phyloP scores from a whole-genome alignment of 2,113 vertebrate species.

The Ibidorhyncha struthersii region DNA sequence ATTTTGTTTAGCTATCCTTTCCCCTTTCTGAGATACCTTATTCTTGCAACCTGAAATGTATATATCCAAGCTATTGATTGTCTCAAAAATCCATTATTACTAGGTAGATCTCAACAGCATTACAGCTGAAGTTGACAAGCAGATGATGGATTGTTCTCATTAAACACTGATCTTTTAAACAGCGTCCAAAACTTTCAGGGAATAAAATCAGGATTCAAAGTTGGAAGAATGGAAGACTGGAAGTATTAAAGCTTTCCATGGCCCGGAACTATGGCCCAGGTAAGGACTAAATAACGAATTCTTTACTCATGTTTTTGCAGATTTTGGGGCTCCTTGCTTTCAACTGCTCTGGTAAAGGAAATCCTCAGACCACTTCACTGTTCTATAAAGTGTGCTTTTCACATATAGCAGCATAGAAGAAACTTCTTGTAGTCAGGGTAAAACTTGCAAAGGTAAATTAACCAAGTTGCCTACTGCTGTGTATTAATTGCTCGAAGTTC shows the following conservation, averaged over 20 bases:
- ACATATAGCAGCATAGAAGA: not conserved
- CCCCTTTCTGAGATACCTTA: not conserved
- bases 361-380: not conserved
- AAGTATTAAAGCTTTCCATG: not conserved
- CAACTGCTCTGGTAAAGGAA: not conserved
- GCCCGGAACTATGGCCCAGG: not conserved
- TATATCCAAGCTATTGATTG: not conserved
- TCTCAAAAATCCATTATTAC: not conserved
- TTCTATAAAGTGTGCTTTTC: not conserved
- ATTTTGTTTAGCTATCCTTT: not conserved
- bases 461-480: not conserved
- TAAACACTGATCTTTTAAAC: not conserved
- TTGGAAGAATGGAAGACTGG: not conserved
- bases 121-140: not conserved
- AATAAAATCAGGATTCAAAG: not conserved
- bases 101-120: not conserved
- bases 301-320: not conserved
- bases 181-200: not conserved
- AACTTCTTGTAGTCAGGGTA: not conserved
- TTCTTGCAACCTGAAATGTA: not conserved
- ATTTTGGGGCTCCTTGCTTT: not conserved
- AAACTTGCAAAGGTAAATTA: not conserved
- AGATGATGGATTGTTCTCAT: not conserved
- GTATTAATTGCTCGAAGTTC: not conserved
- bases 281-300: not conserved